Percentiles rank a stretch among this genome's conserved stretches.
Conservation (phyloP, 2,113 vertebrate species). For the Rhadina sibilatrix region DNA sequence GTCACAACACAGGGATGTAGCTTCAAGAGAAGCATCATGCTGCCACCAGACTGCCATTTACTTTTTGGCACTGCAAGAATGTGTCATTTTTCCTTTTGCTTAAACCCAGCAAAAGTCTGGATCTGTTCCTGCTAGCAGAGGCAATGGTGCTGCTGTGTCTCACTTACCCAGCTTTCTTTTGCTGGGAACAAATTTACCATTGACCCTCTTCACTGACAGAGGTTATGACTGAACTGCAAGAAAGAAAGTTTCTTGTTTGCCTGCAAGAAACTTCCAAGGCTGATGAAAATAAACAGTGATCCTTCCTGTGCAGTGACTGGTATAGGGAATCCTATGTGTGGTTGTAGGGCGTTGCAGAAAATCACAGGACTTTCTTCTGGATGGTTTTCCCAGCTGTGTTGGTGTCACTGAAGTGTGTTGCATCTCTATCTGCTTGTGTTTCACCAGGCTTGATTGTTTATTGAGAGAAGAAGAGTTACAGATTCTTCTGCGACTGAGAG, state of each 20-base stretch:
- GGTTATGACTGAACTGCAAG: background rate
- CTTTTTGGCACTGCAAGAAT: background rate
- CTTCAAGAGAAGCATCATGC: background rate
- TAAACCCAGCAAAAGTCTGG: background rate
- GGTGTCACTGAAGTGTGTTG: background rate
- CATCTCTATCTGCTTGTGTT: background rate
- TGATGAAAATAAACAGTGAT: background rate
- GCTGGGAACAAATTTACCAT: background rate
- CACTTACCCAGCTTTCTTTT: background rate
- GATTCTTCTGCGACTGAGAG: background rate
- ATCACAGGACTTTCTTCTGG: background rate
- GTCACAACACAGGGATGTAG: background rate
- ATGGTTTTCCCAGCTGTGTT: background rate
- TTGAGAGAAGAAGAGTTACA: background rate
- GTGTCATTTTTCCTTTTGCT: background rate
- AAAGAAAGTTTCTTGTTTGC: too few species aligned
- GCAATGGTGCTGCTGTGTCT: background rate
- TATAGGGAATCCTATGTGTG: background rate
- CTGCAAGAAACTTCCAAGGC: background rate
- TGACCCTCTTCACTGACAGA: background rate
- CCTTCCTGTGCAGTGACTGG: background rate
- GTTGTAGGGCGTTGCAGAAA: background rate
- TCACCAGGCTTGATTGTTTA: background rate
- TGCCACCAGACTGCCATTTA: slow-evolving; percentile 27
- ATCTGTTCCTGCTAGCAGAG: background rate